Conservation (phyloP, 2,888 invertebrate genomes). For the Hedya salicella region DNA sequence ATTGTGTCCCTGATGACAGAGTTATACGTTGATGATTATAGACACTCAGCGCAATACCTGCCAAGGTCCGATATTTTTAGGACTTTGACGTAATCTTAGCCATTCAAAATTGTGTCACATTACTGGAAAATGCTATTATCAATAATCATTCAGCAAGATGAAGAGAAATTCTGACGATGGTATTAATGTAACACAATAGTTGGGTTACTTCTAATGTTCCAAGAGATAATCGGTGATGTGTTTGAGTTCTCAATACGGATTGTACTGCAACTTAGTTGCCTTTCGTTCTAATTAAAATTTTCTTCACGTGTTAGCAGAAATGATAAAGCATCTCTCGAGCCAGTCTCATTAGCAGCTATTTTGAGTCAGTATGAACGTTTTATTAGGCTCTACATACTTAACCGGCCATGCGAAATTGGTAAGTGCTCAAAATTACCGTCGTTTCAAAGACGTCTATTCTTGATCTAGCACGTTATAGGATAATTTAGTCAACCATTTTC, state of each 20-base stretch:
- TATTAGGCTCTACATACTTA: conserved; percentile 33
- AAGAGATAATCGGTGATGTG: too few species aligned
- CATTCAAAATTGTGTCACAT: conserved; percentile 45
- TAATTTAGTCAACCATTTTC: conserved; percentile 32
- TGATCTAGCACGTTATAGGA: conserved; percentile 24
- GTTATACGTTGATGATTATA: conserved; percentile 67
- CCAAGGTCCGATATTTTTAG: conserved; percentile 57
- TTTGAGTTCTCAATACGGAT: too few species aligned
- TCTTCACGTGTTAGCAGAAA: conserved; percentile 7
- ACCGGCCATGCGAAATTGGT: conserved; percentile 34
- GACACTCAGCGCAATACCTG: conserved; percentile 56
- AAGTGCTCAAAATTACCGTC: conserved; percentile 18
- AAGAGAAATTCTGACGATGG: background rate
- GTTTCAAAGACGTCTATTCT: conserved; percentile 33
- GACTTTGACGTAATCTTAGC: conserved; percentile 61
- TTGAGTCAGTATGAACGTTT: conserved; percentile 24
- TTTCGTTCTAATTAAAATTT: conserved; percentile 11
- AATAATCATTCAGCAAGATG: conserved; percentile 15
- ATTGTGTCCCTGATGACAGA: conserved; percentile 70
- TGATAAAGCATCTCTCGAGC: conserved; percentile 23
- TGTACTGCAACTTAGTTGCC: background rate
- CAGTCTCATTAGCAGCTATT: conserved; percentile 30
- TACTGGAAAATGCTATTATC: background rate
- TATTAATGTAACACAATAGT: too few species aligned
- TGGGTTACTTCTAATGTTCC: too few species aligned